Conservation (phyloP, 2,113 vertebrate genomes). For the Choloepus hoffmanni region DNA sequence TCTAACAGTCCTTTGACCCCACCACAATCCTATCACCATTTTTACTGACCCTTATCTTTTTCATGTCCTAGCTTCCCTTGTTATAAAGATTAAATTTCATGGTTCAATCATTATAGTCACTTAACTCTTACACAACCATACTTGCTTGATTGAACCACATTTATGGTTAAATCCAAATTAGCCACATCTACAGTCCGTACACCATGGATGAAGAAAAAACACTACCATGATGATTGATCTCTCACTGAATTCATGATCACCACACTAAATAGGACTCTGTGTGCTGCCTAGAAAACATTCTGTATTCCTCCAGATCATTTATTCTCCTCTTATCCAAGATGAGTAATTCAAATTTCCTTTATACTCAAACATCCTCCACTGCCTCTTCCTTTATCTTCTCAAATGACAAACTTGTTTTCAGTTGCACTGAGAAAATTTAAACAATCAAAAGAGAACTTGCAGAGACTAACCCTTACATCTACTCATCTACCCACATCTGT, state of each 20-base stretch:
- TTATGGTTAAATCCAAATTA: neutral
- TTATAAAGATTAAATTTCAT: neutral
- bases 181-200: neutral
- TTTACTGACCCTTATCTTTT: neutral
- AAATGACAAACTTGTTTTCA: neutral
- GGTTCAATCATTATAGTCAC: neutral
- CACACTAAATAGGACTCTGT: neutral
- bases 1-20: neutral
- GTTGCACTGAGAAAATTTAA: neutral
- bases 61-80: neutral
- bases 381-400: neutral
- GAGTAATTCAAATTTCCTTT: neutral
- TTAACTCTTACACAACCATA: neutral
- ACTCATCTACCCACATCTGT: no score
- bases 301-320: no score
- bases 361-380: neutral
- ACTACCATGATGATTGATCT: neutral
- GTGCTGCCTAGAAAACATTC: neutral
- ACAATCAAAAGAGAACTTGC: neutral
- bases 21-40: neutral
- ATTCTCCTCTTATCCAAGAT: neutral
- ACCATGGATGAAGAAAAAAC: neutral
- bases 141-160: neutral
- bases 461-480: neutral
- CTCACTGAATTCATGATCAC: neutral